phyloP scores from a whole-genome alignment of 2,888 invertebrate species.

The Ceramica pisi region DNA sequence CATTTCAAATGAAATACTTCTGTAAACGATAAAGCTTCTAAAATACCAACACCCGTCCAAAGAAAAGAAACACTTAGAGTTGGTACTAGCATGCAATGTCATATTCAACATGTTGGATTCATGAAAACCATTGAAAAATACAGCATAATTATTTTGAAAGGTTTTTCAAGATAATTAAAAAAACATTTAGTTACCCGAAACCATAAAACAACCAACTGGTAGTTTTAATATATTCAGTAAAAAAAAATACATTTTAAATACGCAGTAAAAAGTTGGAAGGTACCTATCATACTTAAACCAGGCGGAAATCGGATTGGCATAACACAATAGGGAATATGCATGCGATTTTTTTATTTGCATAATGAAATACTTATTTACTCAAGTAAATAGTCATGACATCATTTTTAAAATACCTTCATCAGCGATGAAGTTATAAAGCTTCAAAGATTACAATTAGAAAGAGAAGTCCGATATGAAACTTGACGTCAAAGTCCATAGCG shows the following conservation, averaged over 20 bases:
- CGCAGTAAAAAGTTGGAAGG: too few relatives aligned
- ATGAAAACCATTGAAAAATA: constrained; percentile 10
- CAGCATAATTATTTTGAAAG: constrained; percentile 25
- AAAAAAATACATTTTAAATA: not conserved
- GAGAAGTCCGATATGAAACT: too few relatives aligned
- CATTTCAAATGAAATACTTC: not conserved
- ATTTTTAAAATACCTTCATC: too few relatives aligned
- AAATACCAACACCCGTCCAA: constrained; percentile 8
- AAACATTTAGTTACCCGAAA: not conserved
- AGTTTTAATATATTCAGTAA: not conserved
- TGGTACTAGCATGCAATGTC: constrained; percentile 17
- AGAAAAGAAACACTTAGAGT: constrained; percentile 11
- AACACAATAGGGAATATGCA: too few relatives aligned
- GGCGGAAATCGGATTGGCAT: too few relatives aligned
- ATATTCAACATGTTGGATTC: constrained; percentile 18
- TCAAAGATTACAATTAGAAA: too few relatives aligned
- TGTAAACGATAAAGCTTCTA: not conserved
- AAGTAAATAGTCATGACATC: too few relatives aligned
- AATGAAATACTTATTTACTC: too few relatives aligned
- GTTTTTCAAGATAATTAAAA: not conserved
- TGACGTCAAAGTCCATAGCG: too few relatives aligned
- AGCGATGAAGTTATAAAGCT: too few relatives aligned
- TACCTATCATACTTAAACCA: too few relatives aligned
- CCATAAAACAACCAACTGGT: not conserved
- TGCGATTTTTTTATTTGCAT: too few relatives aligned